phyloP scores from a whole-genome alignment of 2,113 vertebrate genomes.

The Bombycilla garrulus region DNA sequence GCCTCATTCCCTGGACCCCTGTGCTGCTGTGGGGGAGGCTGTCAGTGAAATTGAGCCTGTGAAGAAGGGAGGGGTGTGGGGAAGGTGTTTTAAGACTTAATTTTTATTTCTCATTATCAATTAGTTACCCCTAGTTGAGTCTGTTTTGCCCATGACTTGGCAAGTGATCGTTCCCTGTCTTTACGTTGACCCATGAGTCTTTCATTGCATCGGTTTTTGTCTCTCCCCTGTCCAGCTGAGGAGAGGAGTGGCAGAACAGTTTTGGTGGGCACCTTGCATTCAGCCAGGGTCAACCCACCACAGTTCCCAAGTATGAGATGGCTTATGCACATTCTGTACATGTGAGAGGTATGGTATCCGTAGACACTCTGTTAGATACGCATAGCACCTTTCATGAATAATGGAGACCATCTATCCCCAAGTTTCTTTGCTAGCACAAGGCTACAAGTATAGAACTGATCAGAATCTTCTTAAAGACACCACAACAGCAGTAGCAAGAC shows the following conservation, averaged over 20 bases:
- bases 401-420: not conserved
- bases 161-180: not conserved
- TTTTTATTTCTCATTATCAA: not conserved
- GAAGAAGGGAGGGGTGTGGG: not conserved
- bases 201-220: not conserved
- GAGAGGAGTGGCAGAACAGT: not conserved
- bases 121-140: fast-evolving
- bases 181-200: not conserved
- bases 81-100: not conserved
- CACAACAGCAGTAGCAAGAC: not conserved
- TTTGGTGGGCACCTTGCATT: not conserved
- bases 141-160: not conserved
- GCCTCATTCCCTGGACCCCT: not conserved
- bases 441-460: not conserved
- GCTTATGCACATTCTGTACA: not conserved
- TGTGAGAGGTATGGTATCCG: not conserved
- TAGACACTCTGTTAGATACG: not conserved
- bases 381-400: not conserved
- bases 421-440: not conserved
- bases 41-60: not conserved
- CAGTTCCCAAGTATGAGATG: not conserved
- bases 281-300: not conserved
- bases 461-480: not conserved
- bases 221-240: not conserved
- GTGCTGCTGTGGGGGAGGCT: not conserved